Evolutionary conservation across 1,140 invertebrate species (phyloP), one percentile per base, ranked within the genome.

Genomic region (Dendrolimus kikuchii): DNA sequence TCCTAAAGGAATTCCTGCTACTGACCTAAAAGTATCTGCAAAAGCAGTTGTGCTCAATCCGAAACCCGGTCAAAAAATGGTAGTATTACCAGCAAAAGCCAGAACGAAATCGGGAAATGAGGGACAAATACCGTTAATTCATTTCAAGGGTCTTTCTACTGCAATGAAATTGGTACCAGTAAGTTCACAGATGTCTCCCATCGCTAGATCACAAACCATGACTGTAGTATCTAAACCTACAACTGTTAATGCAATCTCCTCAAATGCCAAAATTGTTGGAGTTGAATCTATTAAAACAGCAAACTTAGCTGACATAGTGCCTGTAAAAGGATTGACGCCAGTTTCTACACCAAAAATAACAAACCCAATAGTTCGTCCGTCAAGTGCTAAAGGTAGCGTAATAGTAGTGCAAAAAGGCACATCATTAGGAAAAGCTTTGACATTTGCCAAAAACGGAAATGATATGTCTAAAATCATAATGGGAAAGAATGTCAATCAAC

Each of bases 1-100:
- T 6, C 76, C 83, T 38, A 86, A 86, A 71, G 81, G 83, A 40
- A 77, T 88, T 36, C 83, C 80, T n/a, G 82, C 84, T 8, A 85
- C 84, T 37, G 87, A 88, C 59, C 58, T 88, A 10, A 88, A 87
- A 72, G 79, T 88, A 5, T 84, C 84, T 5, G 81, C 87, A 0
- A 88, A 88, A 72, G 82, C 87, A 38, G 77, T 88, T 23, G 76
- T 88, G 41, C 57, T 88, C 8, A 88, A 87, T 65, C 81, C 83
- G 6, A 88, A 87, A 66, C 82, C 82, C 5, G 85, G 84, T 5
- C 85, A 88, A 63, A 88, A 87, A 63, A 88, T 88, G 87, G 83
- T 88, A 23, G 85, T 88, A 4, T 45, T 88, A 40, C 87, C 87
- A 0, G 79, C 84, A 6, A 85, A 81, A 59, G 55, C 62, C 7